These are phyloP conservation scores for Echiichthys vipera DNA, from an alignment of 2,797 vertebrate genomes.

Conservation along the genomic window DNA sequence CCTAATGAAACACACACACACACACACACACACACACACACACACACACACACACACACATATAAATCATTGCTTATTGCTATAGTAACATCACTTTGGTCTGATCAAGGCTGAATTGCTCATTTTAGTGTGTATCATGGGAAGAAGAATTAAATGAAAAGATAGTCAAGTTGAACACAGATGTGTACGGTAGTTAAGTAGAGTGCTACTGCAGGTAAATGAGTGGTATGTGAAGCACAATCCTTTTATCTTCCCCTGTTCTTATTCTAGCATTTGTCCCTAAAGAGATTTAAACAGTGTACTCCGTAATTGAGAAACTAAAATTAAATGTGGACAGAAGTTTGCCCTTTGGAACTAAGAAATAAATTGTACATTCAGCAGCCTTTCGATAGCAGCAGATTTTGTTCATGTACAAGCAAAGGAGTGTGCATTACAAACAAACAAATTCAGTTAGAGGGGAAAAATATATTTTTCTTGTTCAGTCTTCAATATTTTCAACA, in stretches of 20 bases:
- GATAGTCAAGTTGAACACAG: slow-evolving; percentile 37
- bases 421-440: not conserved
- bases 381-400: slow-evolving; percentile 15
- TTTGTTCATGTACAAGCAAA: slow-evolving; percentile 46
- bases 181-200: slow-evolving; percentile 8
- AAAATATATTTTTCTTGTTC: slow-evolving; percentile 55
- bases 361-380: slow-evolving; percentile 28
- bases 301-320: slow-evolving; percentile 37
- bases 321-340: slow-evolving; percentile 36
- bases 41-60: no score
- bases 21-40: not conserved
- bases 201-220: slow-evolving; percentile 32
- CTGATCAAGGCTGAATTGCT: slow-evolving; percentile 37
- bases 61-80: slow-evolving; percentile 8
- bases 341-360: slow-evolving; percentile 41
- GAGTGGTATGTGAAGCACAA: slow-evolving; percentile 22
- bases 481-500: slow-evolving; percentile 59
- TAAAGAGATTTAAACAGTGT: slow-evolving; percentile 41
- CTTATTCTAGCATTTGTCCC: slow-evolving; percentile 42
- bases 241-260: slow-evolving; percentile 38
- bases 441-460: slow-evolving; percentile 31
- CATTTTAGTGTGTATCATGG: slow-evolving; percentile 20
- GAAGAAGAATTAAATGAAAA: slow-evolving; percentile 21
- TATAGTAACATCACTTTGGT: slow-evolving; percentile 6
- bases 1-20: not conserved